Base-by-base conservation (phyloP, 2,113 vertebrate genomes). In the Serinus canaria region DNA sequence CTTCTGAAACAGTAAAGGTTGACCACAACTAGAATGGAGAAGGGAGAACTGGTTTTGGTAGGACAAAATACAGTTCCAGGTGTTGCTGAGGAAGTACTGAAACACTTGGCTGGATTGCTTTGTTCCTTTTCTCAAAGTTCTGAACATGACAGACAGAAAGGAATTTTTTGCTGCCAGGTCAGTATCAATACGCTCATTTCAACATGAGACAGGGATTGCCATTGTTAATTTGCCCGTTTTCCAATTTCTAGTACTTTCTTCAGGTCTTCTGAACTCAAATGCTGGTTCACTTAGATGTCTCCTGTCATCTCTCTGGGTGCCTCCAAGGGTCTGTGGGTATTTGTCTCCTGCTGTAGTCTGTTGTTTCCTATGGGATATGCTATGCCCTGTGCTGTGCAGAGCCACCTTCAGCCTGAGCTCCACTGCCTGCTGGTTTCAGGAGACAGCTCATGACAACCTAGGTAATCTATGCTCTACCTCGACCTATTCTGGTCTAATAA, bases 41-140 rank as follows among this genome's bases (percentile, higher is more conserved):
- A 78, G 8, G 11, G 7, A 59, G 11, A 8, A 10, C 9, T 70
- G 28, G 0, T 53, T 92, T 68, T 73, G 49, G 10, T 18, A 31
- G 12, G 18, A 18, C 37, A 88, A 89, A 9, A 25, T 73, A 52
- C 37, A 60, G 11, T 69, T 77, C 18, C 55, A 67, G 33, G 25
- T 96, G 83, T 73, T 87, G 8, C 41, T 50, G 64, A 49, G 46
- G 55, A 95, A 81, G 23, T 13, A 43, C 64, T 77, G 72, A 81
- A 92, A 77, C 4, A 4, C 7, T 22, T 88, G 37, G 10, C 37
- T 66, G n/a, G 20, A 41, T 50, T 62, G 15, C 30, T 49, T 63
- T 78, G 13, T 22, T 67, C 33, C 21, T 35, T 7, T 11, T 31
- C 15, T 83, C 35, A 63, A 35, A 19, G 15, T 74, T 81, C 63